Base-by-base conservation (phyloP, 2,888 invertebrate genomes). In the Archaeoteleia sp. region DNA sequence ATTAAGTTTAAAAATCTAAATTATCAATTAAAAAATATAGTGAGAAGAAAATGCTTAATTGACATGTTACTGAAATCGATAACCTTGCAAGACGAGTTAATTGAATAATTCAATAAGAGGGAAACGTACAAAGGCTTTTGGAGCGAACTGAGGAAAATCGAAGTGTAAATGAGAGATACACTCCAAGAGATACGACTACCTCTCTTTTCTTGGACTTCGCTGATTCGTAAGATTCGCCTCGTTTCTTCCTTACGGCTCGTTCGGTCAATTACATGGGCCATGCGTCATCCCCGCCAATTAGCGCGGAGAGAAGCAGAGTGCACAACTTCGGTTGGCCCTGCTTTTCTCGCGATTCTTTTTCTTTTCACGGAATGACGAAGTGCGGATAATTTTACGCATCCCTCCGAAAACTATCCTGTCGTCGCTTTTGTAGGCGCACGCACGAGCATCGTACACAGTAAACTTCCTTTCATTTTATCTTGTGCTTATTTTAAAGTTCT, bases 201-300 rank as follows among this genome's bases (percentile, higher is more conserved):
- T 34, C 23, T 35, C 40, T 58, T 65, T 53, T 58, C 58, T 65
- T 40, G 40, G 58, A 53, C 53, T 53, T 9, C 9, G 62, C 10
- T 35, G 32, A 6, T 9, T 3, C 20, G 34, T 20, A 46, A 37
- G 63, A 49, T 49, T 54, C 65, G 65, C 53, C 67, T 70, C 67
- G 63, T 66, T 69, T 61, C 65, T 53, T 54, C 61, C 72, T 67
- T 67, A 68, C 67, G 72, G 73, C 72, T 83, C 84, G 78, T 84
- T 84, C 78, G 72, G 72, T 74, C 84, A 84, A 84, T 84, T 84
- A 84, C 73, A 72, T 74, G 72, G 70, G 73, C 79, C 77, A 82
- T 85, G 78, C 75, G 77, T 85, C 84, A 85, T 82, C 76, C 81
- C 75, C 81, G 82, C 82, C 83, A 85, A 85, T 85, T 85, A 84